Evolutionary conservation across 2,797 vertebrate species (phyloP).

Genomic region (Anguilla pacifica): DNA sequence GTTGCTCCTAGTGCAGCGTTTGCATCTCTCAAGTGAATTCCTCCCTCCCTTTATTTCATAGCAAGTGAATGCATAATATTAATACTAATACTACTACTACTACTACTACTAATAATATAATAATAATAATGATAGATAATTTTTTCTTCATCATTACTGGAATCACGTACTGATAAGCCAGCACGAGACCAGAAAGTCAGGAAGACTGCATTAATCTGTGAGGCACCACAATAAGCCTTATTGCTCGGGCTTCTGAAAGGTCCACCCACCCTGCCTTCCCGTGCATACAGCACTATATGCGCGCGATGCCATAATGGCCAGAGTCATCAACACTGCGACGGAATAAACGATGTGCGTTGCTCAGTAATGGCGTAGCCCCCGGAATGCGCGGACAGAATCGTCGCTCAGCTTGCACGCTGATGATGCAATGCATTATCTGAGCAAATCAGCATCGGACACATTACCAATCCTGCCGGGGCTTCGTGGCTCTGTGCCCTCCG

Average conservation of each 20-base stretch:
- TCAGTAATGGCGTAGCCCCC: conserved; percentile 9
- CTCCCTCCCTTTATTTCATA: neutral
- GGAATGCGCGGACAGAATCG: conserved; percentile 19
- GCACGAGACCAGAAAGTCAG: neutral
- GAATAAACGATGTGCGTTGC: conserved; percentile 9
- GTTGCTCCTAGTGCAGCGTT: neutral
- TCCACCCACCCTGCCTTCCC: neutral
- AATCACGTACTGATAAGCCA: neutral
- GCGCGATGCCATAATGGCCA: conserved; percentile 1
- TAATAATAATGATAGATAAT: neutral
- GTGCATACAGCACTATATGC: neutral
- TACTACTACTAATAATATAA: neutral
- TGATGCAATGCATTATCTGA: conserved; percentile 32
- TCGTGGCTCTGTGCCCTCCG: conserved; percentile 3
- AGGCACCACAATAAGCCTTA: neutral
- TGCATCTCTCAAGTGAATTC: neutral
- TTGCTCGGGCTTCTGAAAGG: neutral
- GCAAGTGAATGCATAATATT: neutral
- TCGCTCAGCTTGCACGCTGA: conserved; percentile 18
- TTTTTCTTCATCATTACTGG: neutral
- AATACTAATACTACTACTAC: neutral
- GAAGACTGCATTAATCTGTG: neutral
- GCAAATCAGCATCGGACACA: conserved; percentile 20
- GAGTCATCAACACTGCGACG: neutral
- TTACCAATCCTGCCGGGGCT: conserved; percentile 15